Base-by-base conservation (phyloP, 2,888 invertebrate species). In the Muscina levida region DNA sequence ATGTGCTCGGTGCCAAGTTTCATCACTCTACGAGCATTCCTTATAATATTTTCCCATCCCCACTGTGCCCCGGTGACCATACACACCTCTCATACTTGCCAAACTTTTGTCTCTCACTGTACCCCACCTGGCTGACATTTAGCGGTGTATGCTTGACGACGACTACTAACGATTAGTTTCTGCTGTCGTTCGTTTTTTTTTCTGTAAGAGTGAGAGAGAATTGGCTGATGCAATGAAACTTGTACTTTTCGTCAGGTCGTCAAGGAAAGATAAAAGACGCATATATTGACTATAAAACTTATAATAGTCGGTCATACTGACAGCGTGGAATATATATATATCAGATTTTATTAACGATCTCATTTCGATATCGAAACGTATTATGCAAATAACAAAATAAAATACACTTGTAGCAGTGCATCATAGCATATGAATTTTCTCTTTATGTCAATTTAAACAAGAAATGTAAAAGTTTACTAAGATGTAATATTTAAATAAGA, bases 141-240 rank as follows among this genome's bases (percentile, higher is more conserved):
- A 6, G 51, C 22, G 6, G 19, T 48, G 19, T 51, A 4, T 2
- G 19, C 8, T 8, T 24, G 53, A 53, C 53, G 62, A 11, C 62
- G 62, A 17, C 19, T 42, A 62, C 62, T 22, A 39, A 42, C 19
- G 13, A 62, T 62, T 62, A 39, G 39, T 10, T 39, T 59, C 42
- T 62, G 26, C 13, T 37, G 39, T 39, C 39, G 37, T 42, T 62
- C 17, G 13, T 39, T 4, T 19, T 51, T 46, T 48, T 53, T 24
- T 53, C 53, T 62, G 62, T 42, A 62, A 59, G 39, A 37, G 37
- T 37, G 56, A 56, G 56, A 74, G 74, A 77, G 68, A 85, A 88
- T 85, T 87, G 89, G 90, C 88, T 89, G 89, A 89, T 89, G 89
- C 89, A 89, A 89, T 89, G 84, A 78, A 84, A 75, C 81, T 82